Base-by-base conservation (phyloP, 2,888 invertebrate genomes). In the Caenorhabditis becei region DNA sequence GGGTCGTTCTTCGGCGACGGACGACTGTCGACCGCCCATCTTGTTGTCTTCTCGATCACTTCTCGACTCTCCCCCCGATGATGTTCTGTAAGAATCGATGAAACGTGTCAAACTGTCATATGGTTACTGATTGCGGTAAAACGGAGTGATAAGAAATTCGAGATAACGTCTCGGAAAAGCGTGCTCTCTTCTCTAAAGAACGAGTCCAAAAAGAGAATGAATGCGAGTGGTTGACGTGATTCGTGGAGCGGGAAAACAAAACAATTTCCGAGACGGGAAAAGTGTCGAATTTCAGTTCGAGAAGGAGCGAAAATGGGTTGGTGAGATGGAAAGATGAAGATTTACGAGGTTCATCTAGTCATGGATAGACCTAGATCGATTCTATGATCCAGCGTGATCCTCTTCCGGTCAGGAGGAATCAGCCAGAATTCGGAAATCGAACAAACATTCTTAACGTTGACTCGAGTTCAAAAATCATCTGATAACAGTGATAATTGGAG, bases 1-100 rank as follows among this genome's bases (percentile, higher is more conserved):
- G 49, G 82, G 86, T 66, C 87, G 72, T 26, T 87, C 86, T 53
- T 87, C 87, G 26, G 79, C 56, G 62, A 83, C 83, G 24, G 83
- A 77, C 53, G 87, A 87, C 65, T 87, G 87, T 67, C 87, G 84
- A 54, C 83, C 87, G 51, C 87, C 87, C 87, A 87, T 87, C 56
- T 53, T 59, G 35, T 26, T 44, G 11, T 32, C 28, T 56, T 58
- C 58, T 18, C 32, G 2, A 1, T 20, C 18, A 32, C 3, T 4
- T 16, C 24, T 24, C 56, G 28, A 28, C 26, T 7, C 35, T 16
- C 41, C 70, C 70, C 70, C 70, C 62, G 59, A 26, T 37, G 14
- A 23, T 23, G 49, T 51, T 70, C 51, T 51, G 51, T 3, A 51
- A 54, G 14, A 41, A 37, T 35, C 59, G 59, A 51, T 51, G 20